A percentile compares a stretch with the other conserved stretches of the same genome.
Conservation (phyloP, 2,797 vertebrate genomes). For the Paedocypris micromegethes region DNA sequence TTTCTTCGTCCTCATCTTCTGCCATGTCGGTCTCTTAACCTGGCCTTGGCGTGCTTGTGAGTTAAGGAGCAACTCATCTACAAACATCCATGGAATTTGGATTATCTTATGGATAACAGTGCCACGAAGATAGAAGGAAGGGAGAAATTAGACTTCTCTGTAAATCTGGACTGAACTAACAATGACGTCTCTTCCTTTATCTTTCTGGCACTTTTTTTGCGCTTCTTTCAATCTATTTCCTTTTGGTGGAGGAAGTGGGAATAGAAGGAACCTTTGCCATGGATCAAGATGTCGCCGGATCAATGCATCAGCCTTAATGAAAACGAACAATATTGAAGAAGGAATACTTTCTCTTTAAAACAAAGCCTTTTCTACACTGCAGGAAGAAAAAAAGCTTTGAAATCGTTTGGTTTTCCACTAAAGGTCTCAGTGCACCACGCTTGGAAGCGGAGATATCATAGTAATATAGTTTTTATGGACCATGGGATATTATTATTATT, state of each 20-base stretch:
- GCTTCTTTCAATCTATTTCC: conserved; percentile 50
- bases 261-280: conserved; percentile 12
- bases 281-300: conserved; percentile 35
- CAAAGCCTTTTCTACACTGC: conserved; percentile 25
- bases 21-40: conserved; percentile 58
- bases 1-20: conserved; percentile 57
- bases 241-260: conserved; percentile 33
- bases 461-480: conserved; percentile 69
- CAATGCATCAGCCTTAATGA: conserved; percentile 33
- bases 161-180: conserved; percentile 10
- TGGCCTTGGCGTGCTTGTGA: conserved; percentile 1
- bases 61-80: conserved; percentile 14
- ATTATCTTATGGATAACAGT: conserved; percentile 25
- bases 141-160: conserved; percentile 18
- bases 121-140: conserved; percentile 20
- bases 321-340: conserved; percentile 5
- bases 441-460: conserved; percentile 50
- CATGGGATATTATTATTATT: conserved; percentile 66
- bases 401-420: conserved; percentile 29
- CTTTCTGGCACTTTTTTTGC: conserved; percentile 43
- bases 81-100: conserved; percentile 38
- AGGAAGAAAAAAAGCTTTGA: conserved; percentile 13
- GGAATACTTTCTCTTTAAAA: conserved; percentile 5
- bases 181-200: conserved; percentile 10
- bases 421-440: conserved; percentile 51